A percentile compares a stretch with the other conserved stretches of the same genome.
Evolutionary conservation across 2,113 vertebrate genomes (phyloP).

Genomic region (Heloderma charlesbogerti): DNA sequence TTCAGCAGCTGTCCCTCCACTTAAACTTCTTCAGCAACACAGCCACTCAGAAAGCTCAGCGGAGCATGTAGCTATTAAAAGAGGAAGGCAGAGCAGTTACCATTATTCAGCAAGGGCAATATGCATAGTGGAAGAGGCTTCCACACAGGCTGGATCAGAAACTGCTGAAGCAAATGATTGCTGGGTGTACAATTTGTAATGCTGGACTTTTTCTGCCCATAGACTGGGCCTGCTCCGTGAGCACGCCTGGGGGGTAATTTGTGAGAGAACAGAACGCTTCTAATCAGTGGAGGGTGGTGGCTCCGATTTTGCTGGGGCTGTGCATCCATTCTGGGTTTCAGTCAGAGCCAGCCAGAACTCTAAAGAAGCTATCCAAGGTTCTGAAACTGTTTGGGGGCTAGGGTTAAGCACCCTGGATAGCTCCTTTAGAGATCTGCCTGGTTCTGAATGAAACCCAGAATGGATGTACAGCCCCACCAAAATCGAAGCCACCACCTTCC

Average conservation of each 20-base stretch:
- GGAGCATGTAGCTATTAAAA: accelerated
- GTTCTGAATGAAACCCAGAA: too few species aligned
- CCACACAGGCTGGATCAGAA: background rate
- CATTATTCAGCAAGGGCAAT: background rate
- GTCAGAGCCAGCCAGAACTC: too few species aligned
- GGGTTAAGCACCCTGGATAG: too few species aligned
- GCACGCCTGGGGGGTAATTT: background rate
- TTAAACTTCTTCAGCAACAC: background rate
- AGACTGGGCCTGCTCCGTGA: background rate
- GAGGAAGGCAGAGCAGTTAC: background rate
- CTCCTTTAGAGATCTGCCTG: too few species aligned
- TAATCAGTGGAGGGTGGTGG: background rate
- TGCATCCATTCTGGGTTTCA: too few species aligned
- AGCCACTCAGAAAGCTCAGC: background rate
- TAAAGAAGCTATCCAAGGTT: too few species aligned
- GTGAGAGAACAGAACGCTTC: background rate
- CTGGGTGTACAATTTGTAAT: background rate
- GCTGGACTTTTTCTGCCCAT: background rate
- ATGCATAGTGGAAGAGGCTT: background rate
- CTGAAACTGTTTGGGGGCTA: too few species aligned
- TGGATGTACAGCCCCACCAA: too few species aligned
- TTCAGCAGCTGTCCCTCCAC: accelerated
- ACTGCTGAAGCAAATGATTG: background rate
- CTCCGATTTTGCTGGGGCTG: too few species aligned
- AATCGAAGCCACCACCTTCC: too few species aligned